Base-by-base conservation (phyloP, 2,113 vertebrate species). In the Piprites chloris region DNA sequence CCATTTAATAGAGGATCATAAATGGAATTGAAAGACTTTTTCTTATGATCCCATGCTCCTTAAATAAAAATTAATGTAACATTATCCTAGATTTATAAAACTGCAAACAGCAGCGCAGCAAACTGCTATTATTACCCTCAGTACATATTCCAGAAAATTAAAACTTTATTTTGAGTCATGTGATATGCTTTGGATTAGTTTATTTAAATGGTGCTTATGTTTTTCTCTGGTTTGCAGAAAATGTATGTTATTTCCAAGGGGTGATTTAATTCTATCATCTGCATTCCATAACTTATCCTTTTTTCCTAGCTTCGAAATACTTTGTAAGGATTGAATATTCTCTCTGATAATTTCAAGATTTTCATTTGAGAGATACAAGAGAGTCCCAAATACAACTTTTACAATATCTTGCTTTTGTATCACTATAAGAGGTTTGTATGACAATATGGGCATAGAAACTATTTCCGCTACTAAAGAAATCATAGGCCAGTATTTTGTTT, bases 51-150 rank as follows among this genome's bases (percentile, higher is more conserved):
- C 4, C 8, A 27, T 44, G 9, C 41, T 91, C 59, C 68, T 91
- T 94, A 87, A 91, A 87, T 94, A 95, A 94, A 91, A 96, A 89
- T 80, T 93, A 93, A 95, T 94, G 81, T 93, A 69, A 93, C 58
- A 58, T 84, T 87, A 49, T 41, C 47, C 30, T 84, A 72, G 55
- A 69, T 80, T 56, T 73, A 87, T 83, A 86, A 75, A 91, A 73
- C 11, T 63, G 42, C 37, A 79, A 89, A 82, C 28, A 85, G 30
- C 24, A 87, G 30, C 41, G 33, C 21, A 79, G 21, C 28, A 83
- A 84, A 79, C 24, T 55, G 27, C 61, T 78, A 18, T 23, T 76
- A 19, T 63, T 76, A 72, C 10, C 3, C 14, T 47, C 55, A 30
- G 19, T 61, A 47, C 6, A 7, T 61, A 65, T 47, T 52, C 11